Base-by-base conservation (phyloP, 1,140 invertebrate species). In the Halictus rubicundus region DNA sequence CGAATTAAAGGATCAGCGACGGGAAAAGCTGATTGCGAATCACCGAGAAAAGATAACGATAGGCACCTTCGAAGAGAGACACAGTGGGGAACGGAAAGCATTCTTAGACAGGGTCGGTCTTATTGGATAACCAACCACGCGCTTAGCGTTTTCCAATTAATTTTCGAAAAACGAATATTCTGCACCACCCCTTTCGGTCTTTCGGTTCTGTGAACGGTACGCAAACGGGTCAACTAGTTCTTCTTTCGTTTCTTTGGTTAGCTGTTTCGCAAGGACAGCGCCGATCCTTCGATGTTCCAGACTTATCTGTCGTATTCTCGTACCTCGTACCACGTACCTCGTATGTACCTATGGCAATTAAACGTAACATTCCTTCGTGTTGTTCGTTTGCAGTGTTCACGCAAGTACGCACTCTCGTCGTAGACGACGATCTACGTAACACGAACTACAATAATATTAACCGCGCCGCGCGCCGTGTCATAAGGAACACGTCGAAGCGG, bases 351-450 rank as follows among this genome's bases (percentile, higher is more conserved):
- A 59, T 21, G 82, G 42, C 74, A 46, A 46, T 46, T 46, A 10
- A 81, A 83, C 64, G 54, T 60, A 81, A 87, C 85, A 87, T 87
- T 87, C 85, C 85, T 83, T 61, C 27, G 49, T 75, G 39, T 61
- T 46, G 12, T 83, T 86, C 61, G 63, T 77, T 83, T 86, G 70
- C 76, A 54, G 73, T 83, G 60, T 81, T 86, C 59, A 81, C 64
- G 77, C 69, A 73, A 83, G 66, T 78, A 83, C 23, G 78, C 68
- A 83, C 84, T 81, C 61, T 76, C 63, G 68, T 21, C 42, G 37
- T 85, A 85, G 70, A 85, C 54, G 70, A 85, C 54, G 70, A 78
- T 72, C 76, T 65, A 65, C 60, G 63, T 25, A 46, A 78, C 49
- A 72, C 69, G 27, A 66, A 61, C 75, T 81, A 46, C 12, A 75